Percentiles rank a stretch among this genome's conserved stretches.
Conservation (phyloP, 2,113 vertebrate species). For the Pogona vitticeps region DNA sequence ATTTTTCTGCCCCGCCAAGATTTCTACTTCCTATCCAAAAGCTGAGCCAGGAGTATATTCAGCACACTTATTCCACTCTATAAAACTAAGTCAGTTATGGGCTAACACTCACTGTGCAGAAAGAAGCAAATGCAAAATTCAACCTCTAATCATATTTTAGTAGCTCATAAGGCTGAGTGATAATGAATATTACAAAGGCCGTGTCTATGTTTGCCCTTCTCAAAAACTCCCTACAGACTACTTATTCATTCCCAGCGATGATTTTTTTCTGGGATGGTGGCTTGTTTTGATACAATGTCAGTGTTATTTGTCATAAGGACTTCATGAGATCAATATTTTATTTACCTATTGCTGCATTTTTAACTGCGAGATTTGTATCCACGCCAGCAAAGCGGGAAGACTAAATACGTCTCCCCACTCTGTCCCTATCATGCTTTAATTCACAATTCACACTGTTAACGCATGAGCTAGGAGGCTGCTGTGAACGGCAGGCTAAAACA, state of each 20-base stretch:
- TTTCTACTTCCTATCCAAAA: neutral
- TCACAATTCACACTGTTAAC: neutral
- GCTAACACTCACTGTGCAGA: neutral
- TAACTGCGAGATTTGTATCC: neutral
- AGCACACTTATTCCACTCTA: no score
- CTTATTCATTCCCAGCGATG: neutral
- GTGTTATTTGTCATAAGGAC: neutral
- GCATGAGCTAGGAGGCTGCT: neutral
- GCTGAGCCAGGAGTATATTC: neutral
- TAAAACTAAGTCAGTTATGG: neutral
- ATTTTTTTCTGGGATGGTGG: neutral
- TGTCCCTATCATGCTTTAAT: neutral
- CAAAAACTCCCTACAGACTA: neutral
- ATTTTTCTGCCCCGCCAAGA: neutral
- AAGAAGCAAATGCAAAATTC: neutral
- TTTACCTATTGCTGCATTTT: slow-evolving; percentile 12
- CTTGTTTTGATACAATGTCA: neutral
- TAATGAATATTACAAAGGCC: slow-evolving; percentile 5
- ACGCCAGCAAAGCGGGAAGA: neutral
- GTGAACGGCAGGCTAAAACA: no score
- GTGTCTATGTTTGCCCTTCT: neutral
- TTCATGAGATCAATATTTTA: slow-evolving; percentile 11
- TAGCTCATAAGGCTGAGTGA: neutral
- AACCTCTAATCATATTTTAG: neutral
- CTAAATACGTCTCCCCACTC: neutral